Conservation (phyloP, 2,113 vertebrate species). For the Rana temporaria region DNA sequence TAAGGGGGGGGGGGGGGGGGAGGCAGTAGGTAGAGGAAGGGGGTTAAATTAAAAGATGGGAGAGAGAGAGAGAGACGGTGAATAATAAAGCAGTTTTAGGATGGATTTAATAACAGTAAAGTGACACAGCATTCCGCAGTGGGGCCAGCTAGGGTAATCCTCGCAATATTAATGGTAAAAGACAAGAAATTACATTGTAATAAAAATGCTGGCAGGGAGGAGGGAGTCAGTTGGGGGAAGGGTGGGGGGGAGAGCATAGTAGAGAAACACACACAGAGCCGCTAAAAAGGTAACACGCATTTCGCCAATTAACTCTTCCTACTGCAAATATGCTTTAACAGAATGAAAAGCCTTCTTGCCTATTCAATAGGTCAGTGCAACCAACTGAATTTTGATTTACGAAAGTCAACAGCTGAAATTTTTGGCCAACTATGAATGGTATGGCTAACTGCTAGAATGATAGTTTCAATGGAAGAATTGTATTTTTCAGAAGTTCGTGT, state of each 20-base stretch:
- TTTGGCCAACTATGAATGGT: too few relatives aligned
- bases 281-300: neutral
- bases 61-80: constrained; percentile 70
- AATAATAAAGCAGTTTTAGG: constrained; percentile 95
- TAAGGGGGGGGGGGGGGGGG: neutral
- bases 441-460: too few relatives aligned
- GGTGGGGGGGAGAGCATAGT: neutral
- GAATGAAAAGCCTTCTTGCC: too few relatives aligned
- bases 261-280: neutral
- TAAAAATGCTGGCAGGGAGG: constrained; percentile 71
- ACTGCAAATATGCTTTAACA: neutral
- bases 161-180: constrained; percentile 96
- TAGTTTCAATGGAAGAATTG: too few relatives aligned
- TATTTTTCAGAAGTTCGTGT: too few relatives aligned
- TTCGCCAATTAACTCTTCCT: neutral
- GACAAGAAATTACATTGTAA: constrained; percentile 72
- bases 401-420: too few relatives aligned
- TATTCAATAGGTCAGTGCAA: too few relatives aligned
- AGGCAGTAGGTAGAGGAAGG: neutral
- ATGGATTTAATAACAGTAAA: constrained; percentile 99
- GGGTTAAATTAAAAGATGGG: constrained; percentile 72
- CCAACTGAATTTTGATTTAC: too few relatives aligned
- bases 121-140: constrained; percentile 92
- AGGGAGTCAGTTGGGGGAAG: constrained; percentile 51
- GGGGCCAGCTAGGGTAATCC: constrained; percentile 95